These are phyloP conservation scores for Struthio camelus DNA, from an alignment of 2,113 vertebrate genomes.

Conservation along the genomic window DNA sequence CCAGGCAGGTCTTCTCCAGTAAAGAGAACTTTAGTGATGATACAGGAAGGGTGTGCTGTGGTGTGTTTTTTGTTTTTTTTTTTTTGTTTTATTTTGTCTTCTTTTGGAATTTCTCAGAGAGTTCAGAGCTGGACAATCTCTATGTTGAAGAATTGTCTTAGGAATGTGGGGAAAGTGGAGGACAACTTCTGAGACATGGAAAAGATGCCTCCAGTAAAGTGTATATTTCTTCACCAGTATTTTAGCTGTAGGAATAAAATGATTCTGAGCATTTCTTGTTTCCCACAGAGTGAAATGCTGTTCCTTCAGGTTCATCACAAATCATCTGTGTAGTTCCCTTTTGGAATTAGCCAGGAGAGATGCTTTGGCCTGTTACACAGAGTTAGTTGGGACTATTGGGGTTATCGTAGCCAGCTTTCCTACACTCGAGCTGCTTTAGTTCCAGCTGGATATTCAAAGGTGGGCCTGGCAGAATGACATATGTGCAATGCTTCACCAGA, in stretches of 20 bases:
- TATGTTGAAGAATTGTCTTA: neutral
- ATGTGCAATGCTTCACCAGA: neutral
- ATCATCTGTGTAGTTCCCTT: neutral
- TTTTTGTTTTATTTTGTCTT: no score
- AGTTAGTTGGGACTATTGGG: conserved; percentile 20
- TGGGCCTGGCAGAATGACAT: neutral
- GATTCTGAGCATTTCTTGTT: conserved; percentile 7
- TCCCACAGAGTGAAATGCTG: neutral
- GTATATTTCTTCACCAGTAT: neutral
- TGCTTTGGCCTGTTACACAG: accelerated
- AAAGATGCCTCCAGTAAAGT: neutral
- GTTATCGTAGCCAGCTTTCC: conserved; percentile 24
- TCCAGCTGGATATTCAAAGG: conserved; percentile 28
- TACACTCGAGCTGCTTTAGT: neutral
- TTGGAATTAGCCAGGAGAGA: neutral
- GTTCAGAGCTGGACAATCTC: neutral
- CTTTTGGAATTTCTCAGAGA: no score
- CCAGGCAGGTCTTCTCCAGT: neutral
- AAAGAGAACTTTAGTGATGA: neutral
- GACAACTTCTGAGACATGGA: neutral
- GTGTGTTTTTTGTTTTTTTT: no score
- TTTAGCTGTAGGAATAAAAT: neutral
- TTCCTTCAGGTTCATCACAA: conserved; percentile 28
- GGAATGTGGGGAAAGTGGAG: neutral
- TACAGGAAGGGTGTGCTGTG: neutral